A percentile compares a stretch with the other conserved stretches of the same genome.
Conservation (phyloP, 2,888 invertebrate genomes). For the Teleiodes luculella region DNA sequence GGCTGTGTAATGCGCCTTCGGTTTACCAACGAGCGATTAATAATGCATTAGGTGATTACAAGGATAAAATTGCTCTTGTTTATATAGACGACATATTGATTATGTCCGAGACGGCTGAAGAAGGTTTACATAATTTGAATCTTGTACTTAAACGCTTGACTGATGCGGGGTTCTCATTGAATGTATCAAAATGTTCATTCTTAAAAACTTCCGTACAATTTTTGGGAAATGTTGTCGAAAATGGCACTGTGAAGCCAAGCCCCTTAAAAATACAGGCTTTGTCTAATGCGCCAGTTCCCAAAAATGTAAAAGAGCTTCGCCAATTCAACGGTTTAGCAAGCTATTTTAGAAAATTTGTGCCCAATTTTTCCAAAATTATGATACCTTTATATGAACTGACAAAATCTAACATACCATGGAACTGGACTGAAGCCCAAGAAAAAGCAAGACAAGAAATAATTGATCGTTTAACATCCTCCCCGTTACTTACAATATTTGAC, state of each 20-base stretch:
- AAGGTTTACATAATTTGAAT: not conserved
- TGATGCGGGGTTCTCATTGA: not conserved
- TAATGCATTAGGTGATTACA: not conserved
- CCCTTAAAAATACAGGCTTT: conserved; percentile 1
- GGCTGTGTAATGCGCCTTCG: not conserved
- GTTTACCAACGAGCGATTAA: not conserved
- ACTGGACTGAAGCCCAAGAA: conserved; percentile 11
- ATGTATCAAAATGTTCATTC: not conserved
- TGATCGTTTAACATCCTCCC: conserved; percentile 10
- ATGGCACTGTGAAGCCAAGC: not conserved
- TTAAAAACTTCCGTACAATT: not conserved
- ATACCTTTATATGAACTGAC: conserved; percentile 21
- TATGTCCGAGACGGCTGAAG: not conserved
- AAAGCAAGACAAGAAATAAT: conserved; percentile 11
- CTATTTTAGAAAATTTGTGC: conserved; percentile 22
- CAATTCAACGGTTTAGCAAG: conserved; percentile 12
- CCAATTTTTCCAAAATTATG: conserved; percentile 18
- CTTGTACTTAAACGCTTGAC: not conserved
- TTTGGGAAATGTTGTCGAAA: not conserved
- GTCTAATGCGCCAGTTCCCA: not conserved
- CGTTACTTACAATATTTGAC: conserved; percentile 20
- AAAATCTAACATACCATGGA: too few relatives aligned
- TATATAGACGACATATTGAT: conserved; percentile 6
- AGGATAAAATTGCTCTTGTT: not conserved
- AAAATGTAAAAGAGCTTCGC: conserved; percentile 1